Evolutionary conservation across 2,888 invertebrate genomes (phyloP).

Genomic region (Agrochola circellaris): DNA sequence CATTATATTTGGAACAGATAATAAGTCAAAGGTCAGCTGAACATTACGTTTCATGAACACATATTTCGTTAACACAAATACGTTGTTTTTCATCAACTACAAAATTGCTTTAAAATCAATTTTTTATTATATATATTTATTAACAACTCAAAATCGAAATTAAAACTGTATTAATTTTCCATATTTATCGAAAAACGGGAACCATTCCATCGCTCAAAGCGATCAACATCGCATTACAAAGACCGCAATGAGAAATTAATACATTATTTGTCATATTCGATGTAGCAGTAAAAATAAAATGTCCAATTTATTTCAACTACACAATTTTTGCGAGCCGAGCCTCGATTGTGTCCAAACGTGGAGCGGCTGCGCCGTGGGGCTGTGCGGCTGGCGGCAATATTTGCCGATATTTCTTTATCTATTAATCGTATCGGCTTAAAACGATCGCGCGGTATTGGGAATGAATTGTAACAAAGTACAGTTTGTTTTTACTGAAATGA

Average conservation of each 20-base stretch:
- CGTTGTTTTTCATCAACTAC: neutral
- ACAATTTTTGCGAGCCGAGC: constrained; percentile 39
- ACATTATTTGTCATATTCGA: constrained; percentile 51
- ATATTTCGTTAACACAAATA: constrained; percentile 8
- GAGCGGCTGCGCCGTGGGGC: constrained; percentile 5
- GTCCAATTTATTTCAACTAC: constrained; percentile 47
- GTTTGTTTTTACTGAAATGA: constrained; percentile 34
- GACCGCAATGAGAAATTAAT: constrained; percentile 46
- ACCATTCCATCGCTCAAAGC: constrained; percentile 1
- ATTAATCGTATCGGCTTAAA: constrained; percentile 62
- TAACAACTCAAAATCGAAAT: constrained; percentile 33
- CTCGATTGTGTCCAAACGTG: constrained; percentile 56
- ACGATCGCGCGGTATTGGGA: constrained; percentile 43
- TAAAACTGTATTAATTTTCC: constrained; percentile 25
- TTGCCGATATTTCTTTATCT: constrained; percentile 59
- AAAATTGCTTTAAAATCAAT: constrained; percentile 25
- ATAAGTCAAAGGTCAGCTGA: neutral
- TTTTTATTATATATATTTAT: too few relatives aligned
- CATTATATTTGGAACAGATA: neutral
- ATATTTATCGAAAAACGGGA: constrained; percentile 6
- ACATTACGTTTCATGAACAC: neutral
- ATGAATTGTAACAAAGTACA: constrained; percentile 46
- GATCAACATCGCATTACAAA: constrained; percentile 15
- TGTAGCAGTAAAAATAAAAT: constrained; percentile 41
- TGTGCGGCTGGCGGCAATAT: constrained; percentile 43